phyloP scores from a whole-genome alignment of 2,888 invertebrate species.

The Lutraria lutraria region DNA sequence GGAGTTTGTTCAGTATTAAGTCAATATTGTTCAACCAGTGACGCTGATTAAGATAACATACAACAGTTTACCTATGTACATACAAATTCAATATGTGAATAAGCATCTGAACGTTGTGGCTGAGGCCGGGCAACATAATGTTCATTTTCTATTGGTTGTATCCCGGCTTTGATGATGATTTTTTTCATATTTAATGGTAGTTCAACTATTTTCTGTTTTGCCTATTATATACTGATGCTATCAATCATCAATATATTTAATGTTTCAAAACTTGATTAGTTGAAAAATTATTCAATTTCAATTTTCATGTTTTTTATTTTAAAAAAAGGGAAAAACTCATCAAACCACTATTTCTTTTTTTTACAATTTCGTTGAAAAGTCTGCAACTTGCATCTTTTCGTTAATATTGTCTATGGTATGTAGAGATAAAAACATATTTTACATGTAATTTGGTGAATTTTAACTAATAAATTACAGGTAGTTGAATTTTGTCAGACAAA shows the following conservation, averaged over 20 bases:
- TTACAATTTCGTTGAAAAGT: not conserved
- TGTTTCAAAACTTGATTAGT: no score
- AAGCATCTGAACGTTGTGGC: conserved; percentile 29
- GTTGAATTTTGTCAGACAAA: not conserved
- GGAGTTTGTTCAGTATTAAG: conserved; percentile 60
- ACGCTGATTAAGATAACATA: conserved; percentile 42
- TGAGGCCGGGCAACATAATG: not conserved
- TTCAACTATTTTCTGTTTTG: not conserved
- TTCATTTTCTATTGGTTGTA: not conserved
- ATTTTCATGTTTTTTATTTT: not conserved
- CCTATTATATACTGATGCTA: not conserved
- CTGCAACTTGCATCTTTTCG: not conserved
- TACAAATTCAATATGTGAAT: conserved; percentile 36
- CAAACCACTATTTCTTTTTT: not conserved
- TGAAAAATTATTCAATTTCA: no score
- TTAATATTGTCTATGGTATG: not conserved
- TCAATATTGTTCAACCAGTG: conserved; percentile 41
- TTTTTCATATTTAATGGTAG: not conserved
- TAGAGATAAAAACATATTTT: not conserved
- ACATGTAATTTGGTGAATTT: not conserved
- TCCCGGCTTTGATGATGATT: not conserved
- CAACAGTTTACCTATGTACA: conserved; percentile 41
- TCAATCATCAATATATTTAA: no score
- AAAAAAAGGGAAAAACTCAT: not conserved
- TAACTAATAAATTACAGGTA: not conserved